A percentile compares a stretch with the other conserved stretches of the same genome.
These are phyloP conservation scores for Ophion slaviceki DNA, from an alignment of 2,888 invertebrate genomes.

Conservation along the genomic window DNA sequence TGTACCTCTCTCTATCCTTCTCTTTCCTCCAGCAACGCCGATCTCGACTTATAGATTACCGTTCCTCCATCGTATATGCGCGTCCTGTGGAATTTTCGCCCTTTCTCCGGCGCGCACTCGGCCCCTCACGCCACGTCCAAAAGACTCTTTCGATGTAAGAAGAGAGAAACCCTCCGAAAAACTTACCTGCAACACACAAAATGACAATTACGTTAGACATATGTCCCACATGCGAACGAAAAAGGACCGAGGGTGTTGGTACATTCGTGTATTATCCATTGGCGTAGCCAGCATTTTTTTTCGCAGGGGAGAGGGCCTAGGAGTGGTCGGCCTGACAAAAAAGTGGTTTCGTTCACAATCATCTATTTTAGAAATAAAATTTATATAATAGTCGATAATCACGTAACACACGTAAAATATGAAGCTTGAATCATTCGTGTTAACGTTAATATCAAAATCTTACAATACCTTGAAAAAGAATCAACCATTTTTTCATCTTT, in stretches of 20 bases:
- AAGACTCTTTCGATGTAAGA: neutral
- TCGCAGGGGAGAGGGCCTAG: too few species aligned
- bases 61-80: conserved; percentile 49
- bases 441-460: too few species aligned
- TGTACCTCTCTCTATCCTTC: conserved; percentile 35
- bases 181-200: conserved; percentile 66
- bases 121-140: neutral
- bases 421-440: too few species aligned
- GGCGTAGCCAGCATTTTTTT: too few species aligned
- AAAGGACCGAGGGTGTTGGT: neutral
- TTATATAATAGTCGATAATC: too few species aligned
- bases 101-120: conserved; percentile 12
- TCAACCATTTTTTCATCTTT: too few species aligned
- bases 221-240: conserved; percentile 10
- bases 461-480: too few species aligned
- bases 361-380: too few species aligned
- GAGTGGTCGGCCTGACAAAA: too few species aligned
- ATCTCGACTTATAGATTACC: conserved; percentile 63
- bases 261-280: neutral
- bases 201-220: conserved; percentile 59
- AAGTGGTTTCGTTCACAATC: too few species aligned
- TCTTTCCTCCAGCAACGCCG: conserved; percentile 59
- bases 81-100: conserved; percentile 45
- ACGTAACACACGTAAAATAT: too few species aligned
- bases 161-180: conserved; percentile 24